A percentile compares a stretch with the other conserved stretches of the same genome.
Conservation (phyloP, 2,113 vertebrate species). For the Hydropotes inermis region DNA sequence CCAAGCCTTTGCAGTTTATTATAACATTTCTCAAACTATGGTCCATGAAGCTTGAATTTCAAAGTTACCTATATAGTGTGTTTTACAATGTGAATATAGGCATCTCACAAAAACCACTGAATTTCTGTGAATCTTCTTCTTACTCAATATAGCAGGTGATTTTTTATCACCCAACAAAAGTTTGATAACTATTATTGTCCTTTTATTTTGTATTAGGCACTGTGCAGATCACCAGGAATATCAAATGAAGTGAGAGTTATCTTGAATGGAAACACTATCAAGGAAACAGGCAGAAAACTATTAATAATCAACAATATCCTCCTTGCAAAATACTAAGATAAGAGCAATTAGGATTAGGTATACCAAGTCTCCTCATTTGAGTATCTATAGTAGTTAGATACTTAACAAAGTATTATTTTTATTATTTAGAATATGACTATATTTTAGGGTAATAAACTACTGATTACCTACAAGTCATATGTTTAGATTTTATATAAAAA, state of each 20-base stretch:
- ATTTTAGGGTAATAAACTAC: background rate
- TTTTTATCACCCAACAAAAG: background rate
- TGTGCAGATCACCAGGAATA: background rate
- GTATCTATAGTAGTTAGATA: background rate
- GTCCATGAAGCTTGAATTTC: background rate
- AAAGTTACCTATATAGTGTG: background rate
- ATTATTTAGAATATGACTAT: background rate
- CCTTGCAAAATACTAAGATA: background rate
- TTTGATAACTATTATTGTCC: background rate
- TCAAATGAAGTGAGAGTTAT: background rate
- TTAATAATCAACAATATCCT: background rate
- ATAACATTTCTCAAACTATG: background rate
- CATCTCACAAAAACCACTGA: background rate
- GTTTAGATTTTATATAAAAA: background rate
- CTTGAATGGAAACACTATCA: background rate
- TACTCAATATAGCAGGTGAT: background rate
- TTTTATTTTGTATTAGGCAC: background rate
- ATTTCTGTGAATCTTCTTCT: background rate
- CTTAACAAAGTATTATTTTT: background rate
- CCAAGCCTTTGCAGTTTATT: background rate
- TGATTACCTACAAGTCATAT: background rate
- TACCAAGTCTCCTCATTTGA: background rate
- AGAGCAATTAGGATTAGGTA: background rate
- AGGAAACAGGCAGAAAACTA: background rate
- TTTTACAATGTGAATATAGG: background rate